Evolutionary conservation across 2,888 invertebrate species (phyloP).

Genomic region (Gastracanthus pulcherrimus): DNA sequence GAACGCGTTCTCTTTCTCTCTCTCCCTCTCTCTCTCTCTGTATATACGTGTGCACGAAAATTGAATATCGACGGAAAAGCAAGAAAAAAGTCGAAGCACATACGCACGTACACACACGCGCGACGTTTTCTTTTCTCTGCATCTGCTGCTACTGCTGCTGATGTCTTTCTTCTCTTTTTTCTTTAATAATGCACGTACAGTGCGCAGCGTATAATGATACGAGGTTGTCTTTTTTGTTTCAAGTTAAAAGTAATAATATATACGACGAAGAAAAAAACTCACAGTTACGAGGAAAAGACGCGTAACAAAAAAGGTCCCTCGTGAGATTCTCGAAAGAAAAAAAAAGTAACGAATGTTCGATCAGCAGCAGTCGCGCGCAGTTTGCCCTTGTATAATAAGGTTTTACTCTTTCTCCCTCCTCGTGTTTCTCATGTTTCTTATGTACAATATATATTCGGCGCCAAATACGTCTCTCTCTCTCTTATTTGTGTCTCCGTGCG

Average conservation of each 20-base stretch:
- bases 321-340: slow-evolving; percentile 26
- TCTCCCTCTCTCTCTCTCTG: too few relatives aligned
- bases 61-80: neutral
- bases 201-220: too few relatives aligned
- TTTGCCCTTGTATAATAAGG: neutral
- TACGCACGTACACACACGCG: too few relatives aligned
- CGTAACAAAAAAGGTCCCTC: neutral
- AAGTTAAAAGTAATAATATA: too few relatives aligned
- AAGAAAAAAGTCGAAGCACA: neutral
- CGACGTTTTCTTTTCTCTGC: neutral
- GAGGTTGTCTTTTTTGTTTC: neutral
- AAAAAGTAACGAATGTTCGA: neutral
- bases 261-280: neutral
- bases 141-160: too few relatives aligned
- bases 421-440: neutral
- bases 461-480: too few relatives aligned
- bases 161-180: too few relatives aligned
- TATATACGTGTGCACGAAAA: neutral
- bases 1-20: too few relatives aligned
- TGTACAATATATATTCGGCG: slow-evolving; percentile 30
- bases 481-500: too few relatives aligned
- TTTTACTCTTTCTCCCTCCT: neutral
- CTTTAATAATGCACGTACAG: too few relatives aligned
- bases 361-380: too few relatives aligned
- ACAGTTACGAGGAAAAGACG: neutral